Evolutionary conservation across 2,888 invertebrate genomes (phyloP).

Genomic region (Rhogogaster chlorosoma): DNA sequence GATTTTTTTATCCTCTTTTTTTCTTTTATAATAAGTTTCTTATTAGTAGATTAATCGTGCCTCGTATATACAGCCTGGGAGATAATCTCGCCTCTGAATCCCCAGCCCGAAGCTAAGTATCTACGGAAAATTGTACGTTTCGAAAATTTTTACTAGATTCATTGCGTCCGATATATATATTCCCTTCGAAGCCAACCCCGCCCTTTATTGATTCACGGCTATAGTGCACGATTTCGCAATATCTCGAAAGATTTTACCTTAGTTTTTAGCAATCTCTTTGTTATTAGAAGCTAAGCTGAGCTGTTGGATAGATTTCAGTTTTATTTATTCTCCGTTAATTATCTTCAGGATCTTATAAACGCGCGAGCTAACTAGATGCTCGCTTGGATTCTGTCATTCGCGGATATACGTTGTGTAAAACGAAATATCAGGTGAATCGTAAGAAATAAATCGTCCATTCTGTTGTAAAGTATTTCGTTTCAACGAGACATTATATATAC

Average conservation of each 20-base stretch:
- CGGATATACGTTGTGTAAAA: too few species aligned
- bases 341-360: too few species aligned
- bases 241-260: slow-evolving; percentile 2
- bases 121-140: neutral
- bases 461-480: neutral
- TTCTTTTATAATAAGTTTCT: neutral
- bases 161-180: slow-evolving; percentile 32
- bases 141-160: slow-evolving; percentile 19
- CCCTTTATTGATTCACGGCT: slow-evolving; percentile 37
- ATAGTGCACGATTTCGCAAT: slow-evolving; percentile 25
- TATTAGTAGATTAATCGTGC: neutral
- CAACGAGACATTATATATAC: too few species aligned
- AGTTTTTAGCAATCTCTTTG: neutral
- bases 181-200: slow-evolving; percentile 7
- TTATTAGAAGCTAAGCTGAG: neutral
- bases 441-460: neutral
- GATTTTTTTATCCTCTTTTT: neutral
- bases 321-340: neutral
- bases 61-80: too few species aligned
- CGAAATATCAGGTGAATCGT: too few species aligned
- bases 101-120: neutral
- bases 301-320: neutral
- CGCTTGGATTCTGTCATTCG: neutral
- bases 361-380: neutral
- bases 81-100: neutral